Base-by-base conservation (phyloP, 2,113 vertebrate genomes). In the Probosciger aterrimus region DNA sequence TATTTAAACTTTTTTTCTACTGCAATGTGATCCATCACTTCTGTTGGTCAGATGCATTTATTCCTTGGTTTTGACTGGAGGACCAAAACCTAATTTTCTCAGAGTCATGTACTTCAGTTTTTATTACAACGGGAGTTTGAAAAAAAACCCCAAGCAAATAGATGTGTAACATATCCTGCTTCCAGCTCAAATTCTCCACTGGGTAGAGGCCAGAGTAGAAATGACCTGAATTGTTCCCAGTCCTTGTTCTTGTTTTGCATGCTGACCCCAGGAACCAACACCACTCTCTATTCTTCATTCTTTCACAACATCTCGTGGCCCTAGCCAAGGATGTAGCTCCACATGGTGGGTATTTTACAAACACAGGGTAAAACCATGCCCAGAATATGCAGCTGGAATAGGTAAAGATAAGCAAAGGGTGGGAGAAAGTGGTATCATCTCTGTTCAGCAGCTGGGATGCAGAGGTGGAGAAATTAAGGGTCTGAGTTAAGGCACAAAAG, bases 51-150 rank as follows among this genome's bases (percentile, higher is more conserved):
- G 22, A 62, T 60, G 43, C 43, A 31, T 88, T 81, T 77, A 46
- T 90, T 93, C 63, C 57, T 86, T 3, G 1, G 37, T 53, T 88
- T 88, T 92, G 80, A 75, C 52, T 79, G 57, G 39, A 95, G 53
- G n/a, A 92, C 55, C 65, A 86, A 91, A 86, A 62, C 47, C 62
- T 75, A 15, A 82, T 90, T 92, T 93, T 91, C 82, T 92, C 18
- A 35, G 52, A 78, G 60, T 37, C 57, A 15, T 43, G 28, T 44
- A 44, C 67, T 27, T 86, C 41, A 43, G 33, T 8, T 90, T 92
- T 88, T 84, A n/a, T 92, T 76, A 33, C 76, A 89, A 33, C 14
- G 62, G 39, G 14, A 75, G 15, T 41, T 19, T 86, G 73, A 25
- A 55, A 86, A 75, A 62, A 63, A 18, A 24, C 9, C 39, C 14